A percentile compares a stretch with the other conserved stretches of the same genome.
phyloP scores from a whole-genome alignment of 2,888 invertebrate species.

The Leucophenga montana region DNA sequence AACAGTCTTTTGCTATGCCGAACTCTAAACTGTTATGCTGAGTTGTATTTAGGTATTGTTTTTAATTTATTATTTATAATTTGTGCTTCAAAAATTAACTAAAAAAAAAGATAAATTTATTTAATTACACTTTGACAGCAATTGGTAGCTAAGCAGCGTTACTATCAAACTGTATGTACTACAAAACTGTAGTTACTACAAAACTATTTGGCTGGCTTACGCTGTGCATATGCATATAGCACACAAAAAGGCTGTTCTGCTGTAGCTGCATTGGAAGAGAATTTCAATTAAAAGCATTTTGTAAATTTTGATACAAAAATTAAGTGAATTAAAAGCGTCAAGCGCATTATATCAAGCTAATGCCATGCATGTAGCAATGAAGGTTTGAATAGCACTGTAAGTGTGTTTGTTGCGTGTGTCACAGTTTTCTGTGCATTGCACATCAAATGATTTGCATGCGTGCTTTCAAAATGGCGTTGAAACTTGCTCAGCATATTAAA shows the following conservation, averaged over 20 bases:
- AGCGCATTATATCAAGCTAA: neutral
- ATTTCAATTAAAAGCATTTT: neutral
- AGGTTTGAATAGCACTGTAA: too few relatives aligned
- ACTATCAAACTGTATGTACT: neutral
- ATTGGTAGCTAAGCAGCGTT: neutral
- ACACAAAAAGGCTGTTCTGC: neutral
- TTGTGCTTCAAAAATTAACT: neutral
- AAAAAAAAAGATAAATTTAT: neutral
- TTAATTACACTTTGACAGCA: neutral
- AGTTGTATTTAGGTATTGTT: neutral
- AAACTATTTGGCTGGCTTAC: constrained; percentile 1
- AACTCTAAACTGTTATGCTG: constrained; percentile 56
- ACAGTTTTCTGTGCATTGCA: constrained; percentile 19
- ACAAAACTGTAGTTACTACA: neutral
- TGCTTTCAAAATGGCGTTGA: constrained; percentile 31
- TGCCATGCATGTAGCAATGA: neutral
- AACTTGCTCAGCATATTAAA: constrained; percentile 32
- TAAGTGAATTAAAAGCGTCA: neutral
- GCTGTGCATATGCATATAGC: neutral
- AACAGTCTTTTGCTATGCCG: constrained; percentile 64
- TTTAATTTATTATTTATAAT: neutral
- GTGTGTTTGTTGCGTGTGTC: neutral
- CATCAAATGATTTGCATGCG: neutral
- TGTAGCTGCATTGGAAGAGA: constrained; percentile 1
- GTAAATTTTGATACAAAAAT: neutral